These are phyloP conservation scores for Octopus sinensis DNA, from an alignment of 1,140 invertebrate genomes.

Conservation along the genomic window DNA sequence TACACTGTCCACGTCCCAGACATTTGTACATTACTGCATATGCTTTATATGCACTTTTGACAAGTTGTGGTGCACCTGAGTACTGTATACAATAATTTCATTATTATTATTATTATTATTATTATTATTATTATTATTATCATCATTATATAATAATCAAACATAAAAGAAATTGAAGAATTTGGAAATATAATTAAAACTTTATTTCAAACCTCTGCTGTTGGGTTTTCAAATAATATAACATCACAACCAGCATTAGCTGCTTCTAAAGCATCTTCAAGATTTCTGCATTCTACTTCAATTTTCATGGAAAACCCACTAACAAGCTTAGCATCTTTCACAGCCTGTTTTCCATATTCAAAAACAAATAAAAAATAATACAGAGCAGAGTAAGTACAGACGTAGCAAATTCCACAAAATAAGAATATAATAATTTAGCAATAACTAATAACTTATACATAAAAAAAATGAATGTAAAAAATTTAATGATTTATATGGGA, in stretches of 20 bases:
- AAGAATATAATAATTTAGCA: no score
- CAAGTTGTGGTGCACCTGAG: background rate
- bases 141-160: background rate
- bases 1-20: no score
- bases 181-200: no score
- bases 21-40: background rate
- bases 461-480: no score
- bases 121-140: background rate
- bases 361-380: no score
- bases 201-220: constrained; percentile 43
- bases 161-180: no score
- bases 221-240: constrained; percentile 61
- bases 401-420: no score
- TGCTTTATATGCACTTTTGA: background rate
- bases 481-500: no score
- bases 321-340: constrained; percentile 50
- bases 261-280: constrained; percentile 56
- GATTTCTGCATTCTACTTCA: constrained; percentile 59
- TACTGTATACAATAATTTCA: background rate
- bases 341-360: constrained; percentile 43
- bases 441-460: no score
- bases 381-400: no score
- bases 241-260: constrained; percentile 55
- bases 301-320: constrained; percentile 57
- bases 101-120: background rate